A percentile compares a stretch with the other conserved stretches of the same genome.
phyloP scores from a whole-genome alignment of 2,888 invertebrate species.

The Philopedon plagiatum region DNA sequence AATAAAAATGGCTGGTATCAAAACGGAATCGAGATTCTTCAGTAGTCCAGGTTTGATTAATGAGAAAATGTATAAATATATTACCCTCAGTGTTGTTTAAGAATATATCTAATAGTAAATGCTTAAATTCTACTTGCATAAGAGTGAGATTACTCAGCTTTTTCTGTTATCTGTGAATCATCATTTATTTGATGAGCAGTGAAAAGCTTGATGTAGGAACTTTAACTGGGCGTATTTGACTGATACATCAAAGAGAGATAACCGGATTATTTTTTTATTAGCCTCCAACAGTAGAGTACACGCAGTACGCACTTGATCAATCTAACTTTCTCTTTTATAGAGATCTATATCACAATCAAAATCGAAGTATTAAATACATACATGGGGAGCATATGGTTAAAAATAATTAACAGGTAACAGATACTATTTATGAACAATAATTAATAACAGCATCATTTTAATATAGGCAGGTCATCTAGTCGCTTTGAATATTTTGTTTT shows the following conservation, averaged over 20 bases:
- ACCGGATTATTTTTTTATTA: conserved; percentile 7
- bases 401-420: conserved; percentile 23
- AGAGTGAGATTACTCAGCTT: too few relatives aligned
- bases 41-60: too few relatives aligned
- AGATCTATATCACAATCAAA: conserved; percentile 42
- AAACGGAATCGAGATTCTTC: too few relatives aligned
- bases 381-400: conserved; percentile 10
- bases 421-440: neutral
- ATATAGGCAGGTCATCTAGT: neutral
- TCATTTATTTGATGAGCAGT: too few relatives aligned
- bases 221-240: neutral
- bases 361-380: conserved; percentile 6
- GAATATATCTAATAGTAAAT: too few relatives aligned
- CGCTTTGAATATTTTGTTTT: too few relatives aligned
- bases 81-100: too few relatives aligned
- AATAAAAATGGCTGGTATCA: too few relatives aligned
- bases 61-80: too few relatives aligned
- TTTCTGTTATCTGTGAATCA: too few relatives aligned
- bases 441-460: neutral
- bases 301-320: neutral
- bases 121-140: too few relatives aligned
- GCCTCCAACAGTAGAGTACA: conserved; percentile 2
- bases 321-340: conserved; percentile 34
- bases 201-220: too few relatives aligned
- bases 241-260: neutral